A percentile compares a stretch with the other conserved stretches of the same genome.
These are phyloP conservation scores for Delia radicum DNA, from an alignment of 1,140 invertebrate genomes.

Conservation along the genomic window DNA sequence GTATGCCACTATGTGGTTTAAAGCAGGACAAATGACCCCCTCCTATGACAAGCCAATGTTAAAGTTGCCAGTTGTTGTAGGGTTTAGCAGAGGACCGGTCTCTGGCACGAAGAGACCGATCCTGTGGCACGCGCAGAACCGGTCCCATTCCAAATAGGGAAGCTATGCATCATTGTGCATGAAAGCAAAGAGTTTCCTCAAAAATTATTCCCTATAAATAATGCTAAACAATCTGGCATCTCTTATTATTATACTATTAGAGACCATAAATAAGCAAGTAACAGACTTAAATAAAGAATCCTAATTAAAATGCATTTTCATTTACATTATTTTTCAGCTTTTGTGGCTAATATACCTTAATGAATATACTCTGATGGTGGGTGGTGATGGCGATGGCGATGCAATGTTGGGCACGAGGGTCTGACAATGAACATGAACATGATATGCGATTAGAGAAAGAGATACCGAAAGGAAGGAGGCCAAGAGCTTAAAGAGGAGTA, in stretches of 20 bases:
- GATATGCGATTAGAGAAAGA: not conserved
- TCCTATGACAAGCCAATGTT: no score
- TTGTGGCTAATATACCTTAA: not conserved
- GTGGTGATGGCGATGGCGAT: not conserved
- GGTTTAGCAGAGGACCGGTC: no score
- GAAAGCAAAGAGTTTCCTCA: no score
- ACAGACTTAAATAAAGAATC: conserved; percentile 46
- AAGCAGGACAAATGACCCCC: no score
- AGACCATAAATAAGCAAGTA: conserved; percentile 6
- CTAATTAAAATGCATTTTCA: conserved; percentile 56
- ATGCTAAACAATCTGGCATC: conserved; percentile 8
- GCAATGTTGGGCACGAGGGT: not conserved
- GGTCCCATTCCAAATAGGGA: no score
- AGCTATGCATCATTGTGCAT: no score
- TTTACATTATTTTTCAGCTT: conserved; percentile 34
- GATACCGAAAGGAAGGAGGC: not conserved
- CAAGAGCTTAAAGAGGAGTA: not conserved
- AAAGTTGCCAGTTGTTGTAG: no score
- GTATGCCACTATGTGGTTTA: no score
- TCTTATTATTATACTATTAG: conserved; percentile 1
- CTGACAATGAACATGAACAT: not conserved
- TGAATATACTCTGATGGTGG: not conserved
- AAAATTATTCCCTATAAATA: not conserved
- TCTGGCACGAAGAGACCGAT: no score
- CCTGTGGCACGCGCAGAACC: no score